A percentile compares a stretch with the other conserved stretches of the same genome.
Evolutionary conservation across 2,888 invertebrate species (phyloP).

Genomic region (Clanis bilineata): DNA sequence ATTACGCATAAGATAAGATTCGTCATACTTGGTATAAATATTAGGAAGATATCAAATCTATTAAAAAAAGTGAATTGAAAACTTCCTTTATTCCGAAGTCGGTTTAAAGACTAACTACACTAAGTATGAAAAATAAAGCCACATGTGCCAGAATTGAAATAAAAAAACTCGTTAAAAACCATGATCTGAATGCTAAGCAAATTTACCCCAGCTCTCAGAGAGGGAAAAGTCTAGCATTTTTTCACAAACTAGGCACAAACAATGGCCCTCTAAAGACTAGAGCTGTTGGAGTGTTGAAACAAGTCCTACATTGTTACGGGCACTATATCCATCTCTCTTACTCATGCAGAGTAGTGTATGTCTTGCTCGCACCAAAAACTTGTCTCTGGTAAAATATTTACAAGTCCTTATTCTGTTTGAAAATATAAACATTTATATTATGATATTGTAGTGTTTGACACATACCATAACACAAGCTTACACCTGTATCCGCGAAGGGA

Average conservation of each 20-base stretch:
- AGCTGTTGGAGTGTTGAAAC: conserved; percentile 19
- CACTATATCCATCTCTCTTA: conserved; percentile 2
- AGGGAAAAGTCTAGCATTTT: conserved; percentile 22
- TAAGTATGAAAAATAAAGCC: background rate
- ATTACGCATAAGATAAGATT: too few species aligned
- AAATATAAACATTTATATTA: background rate
- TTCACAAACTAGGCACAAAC: conserved; percentile 23
- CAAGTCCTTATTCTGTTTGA: background rate
- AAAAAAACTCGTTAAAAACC: background rate
- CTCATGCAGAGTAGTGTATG: background rate
- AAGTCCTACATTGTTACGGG: conserved; percentile 18
- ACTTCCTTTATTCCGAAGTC: too few species aligned
- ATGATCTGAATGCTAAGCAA: background rate
- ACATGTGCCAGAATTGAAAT: background rate
- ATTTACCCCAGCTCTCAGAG: background rate
- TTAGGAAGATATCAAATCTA: too few species aligned
- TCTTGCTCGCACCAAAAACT: conserved; percentile 1
- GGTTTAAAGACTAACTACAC: background rate
- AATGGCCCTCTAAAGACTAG: conserved; percentile 23
- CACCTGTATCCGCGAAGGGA: too few species aligned
- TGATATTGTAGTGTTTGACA: too few species aligned
- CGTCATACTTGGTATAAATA: too few species aligned
- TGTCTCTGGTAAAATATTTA: conserved; percentile 12
- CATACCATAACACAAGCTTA: too few species aligned
- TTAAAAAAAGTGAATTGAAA: too few species aligned